Percentiles rank a stretch among this genome's conserved stretches.
These are phyloP conservation scores for Dicrurus megarhynchus DNA, from an alignment of 2,113 vertebrate species.

Conservation along the genomic window DNA sequence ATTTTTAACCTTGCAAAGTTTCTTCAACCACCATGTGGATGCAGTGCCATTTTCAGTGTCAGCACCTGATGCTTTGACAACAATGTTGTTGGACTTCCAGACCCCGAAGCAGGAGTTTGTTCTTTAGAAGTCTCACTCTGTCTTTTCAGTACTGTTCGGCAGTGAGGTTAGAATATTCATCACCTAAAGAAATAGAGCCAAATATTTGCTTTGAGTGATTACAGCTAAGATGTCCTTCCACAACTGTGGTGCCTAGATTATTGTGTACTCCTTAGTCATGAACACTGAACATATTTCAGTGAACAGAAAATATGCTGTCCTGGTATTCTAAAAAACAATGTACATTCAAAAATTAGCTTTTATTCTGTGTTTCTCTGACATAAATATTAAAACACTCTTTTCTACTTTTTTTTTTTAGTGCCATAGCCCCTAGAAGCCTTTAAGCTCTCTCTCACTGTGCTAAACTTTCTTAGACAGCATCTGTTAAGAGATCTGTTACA, in stretches of 20 bases:
- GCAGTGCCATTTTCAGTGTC: background rate
- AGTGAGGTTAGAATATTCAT: slow-evolving; percentile 14
- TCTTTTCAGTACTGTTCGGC: background rate
- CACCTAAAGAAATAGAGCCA: slow-evolving; percentile 40
- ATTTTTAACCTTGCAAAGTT: background rate
- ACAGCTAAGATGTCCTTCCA: slow-evolving; percentile 43
- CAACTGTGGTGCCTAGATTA: slow-evolving; percentile 44
- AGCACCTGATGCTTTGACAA: background rate
- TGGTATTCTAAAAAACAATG: background rate
- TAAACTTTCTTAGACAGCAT: background rate
- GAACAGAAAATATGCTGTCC: slow-evolving; percentile 30
- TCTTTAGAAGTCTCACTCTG: background rate
- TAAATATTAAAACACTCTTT: background rate
- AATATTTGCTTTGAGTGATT: slow-evolving; percentile 64
- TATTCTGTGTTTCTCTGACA: background rate
- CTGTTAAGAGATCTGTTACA: background rate
- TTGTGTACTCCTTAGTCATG: slow-evolving; percentile 21
- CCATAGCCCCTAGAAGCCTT: background rate
- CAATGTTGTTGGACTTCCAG: background rate
- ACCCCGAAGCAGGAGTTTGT: background rate
- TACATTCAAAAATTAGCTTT: background rate
- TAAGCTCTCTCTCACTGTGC: background rate
- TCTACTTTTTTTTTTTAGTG: background rate
- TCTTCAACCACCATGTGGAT: background rate
- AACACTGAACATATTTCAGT: background rate